Conservation (phyloP, 2,797 vertebrate genomes). For the Arctocebus calabarensis region DNA sequence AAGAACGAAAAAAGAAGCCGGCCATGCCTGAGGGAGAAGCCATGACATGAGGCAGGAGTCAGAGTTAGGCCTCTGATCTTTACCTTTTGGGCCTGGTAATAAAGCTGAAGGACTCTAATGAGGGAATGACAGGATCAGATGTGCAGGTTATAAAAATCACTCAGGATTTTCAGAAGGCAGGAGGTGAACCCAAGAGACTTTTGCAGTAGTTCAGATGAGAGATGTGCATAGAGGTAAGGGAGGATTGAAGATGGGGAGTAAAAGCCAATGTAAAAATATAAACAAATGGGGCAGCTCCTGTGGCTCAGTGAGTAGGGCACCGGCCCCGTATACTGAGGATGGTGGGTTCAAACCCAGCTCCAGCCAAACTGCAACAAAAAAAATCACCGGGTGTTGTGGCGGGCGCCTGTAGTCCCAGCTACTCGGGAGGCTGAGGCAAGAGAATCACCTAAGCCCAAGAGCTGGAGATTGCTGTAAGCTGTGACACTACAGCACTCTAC, state of each 20-base stretch:
- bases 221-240: not conserved
- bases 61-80: not conserved
- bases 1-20: not conserved
- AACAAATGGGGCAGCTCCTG: too few relatives aligned
- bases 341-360: too few relatives aligned
- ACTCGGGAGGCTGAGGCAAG: too few relatives aligned
- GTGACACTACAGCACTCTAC: too few relatives aligned
- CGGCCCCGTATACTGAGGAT: too few relatives aligned
- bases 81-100: not conserved
- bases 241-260: not conserved
- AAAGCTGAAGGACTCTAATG: not conserved
- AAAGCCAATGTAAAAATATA: not conserved
- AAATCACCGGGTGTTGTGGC: too few relatives aligned
- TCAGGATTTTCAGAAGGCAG: not conserved
- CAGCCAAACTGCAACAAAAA: too few relatives aligned
- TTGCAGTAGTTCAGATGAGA: not conserved
- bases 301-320: too few relatives aligned
- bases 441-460: too few relatives aligned
- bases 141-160: constrained; percentile 17
- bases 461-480: too few relatives aligned
- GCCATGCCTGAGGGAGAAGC: not conserved
- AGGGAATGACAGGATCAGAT: not conserved
- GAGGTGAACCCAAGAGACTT: not conserved
- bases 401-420: too few relatives aligned
- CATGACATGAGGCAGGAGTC: not conserved